Evolutionary conservation across 1,140 invertebrate species (phyloP), one percentile per base, ranked within the genome.

Genomic region (Papilio helenus): DNA sequence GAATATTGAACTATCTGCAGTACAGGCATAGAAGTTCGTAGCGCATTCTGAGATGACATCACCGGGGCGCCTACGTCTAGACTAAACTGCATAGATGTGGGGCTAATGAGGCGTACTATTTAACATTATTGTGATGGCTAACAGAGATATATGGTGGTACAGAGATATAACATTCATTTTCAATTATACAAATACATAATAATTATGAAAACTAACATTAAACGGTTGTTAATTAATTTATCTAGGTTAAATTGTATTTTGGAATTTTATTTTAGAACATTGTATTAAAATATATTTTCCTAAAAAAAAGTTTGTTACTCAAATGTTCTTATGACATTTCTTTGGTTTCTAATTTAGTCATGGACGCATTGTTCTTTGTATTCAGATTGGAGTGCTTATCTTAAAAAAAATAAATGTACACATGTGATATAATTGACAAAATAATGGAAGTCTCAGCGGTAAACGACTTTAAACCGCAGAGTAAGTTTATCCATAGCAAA

Each of bases 401-500:
- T 61, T 20, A 77, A 77, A 77, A 61, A 77, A n/a, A 61, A 61
- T 8, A 55, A 44, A 23, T 77, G 44, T 65, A 16, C 14, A 23
- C 5, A 16, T 44, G 14, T 42, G 10, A 55, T 42, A 42, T 77
- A 77, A 77, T 61, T 77, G 76, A 77, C 76, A 77, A 77, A 77
- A 77, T 77, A 77, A 77, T 77, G 76, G 76, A 61, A 61, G 34
- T n/a, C 76, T 77, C 44, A 65, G 76, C 76, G 18, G 76, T 77
- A 61, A 77, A 77, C 18, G 55, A 77, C 39, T 77, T 77, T 77
- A 76, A 76, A 76, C 29, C 20, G 55, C 55, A 65, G 26, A 23
- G 76, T 77, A 77, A 77, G 76, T 77, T 77, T 77, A 65, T 65
- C 55, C 34, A 12, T 34, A 77, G 76, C 76, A 77, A 77, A 77